Conservation (phyloP, 2,888 invertebrate genomes). For the Pachycephus smyrnensis region DNA sequence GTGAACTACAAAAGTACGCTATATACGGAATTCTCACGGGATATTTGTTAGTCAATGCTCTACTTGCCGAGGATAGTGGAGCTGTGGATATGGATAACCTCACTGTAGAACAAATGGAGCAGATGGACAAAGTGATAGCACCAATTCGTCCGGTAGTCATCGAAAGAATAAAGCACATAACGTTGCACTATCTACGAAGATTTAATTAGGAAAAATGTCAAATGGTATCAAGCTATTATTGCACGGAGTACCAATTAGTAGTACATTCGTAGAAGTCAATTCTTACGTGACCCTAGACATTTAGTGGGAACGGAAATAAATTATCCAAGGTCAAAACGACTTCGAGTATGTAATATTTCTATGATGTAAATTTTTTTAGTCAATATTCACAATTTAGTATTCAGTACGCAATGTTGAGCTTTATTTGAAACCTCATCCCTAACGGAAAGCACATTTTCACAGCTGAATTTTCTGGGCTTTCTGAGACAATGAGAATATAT, state of each 20-base stretch:
- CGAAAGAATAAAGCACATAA: constrained; percentile 32
- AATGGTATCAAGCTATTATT: neutral
- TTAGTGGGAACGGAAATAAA: neutral
- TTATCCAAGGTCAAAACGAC: neutral
- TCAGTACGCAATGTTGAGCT: neutral
- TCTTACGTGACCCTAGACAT: neutral
- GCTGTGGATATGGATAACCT: constrained; percentile 28
- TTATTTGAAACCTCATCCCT: neutral
- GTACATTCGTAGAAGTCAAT: no score
- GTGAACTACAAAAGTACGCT: constrained; percentile 40
- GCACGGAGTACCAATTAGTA: neutral
- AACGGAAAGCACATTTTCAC: neutral
- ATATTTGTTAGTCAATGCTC: constrained; percentile 43
- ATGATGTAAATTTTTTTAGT: neutral
- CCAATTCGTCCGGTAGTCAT: constrained; percentile 24
- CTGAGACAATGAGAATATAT: neutral
- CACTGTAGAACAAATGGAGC: constrained; percentile 20
- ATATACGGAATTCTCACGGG: constrained; percentile 45
- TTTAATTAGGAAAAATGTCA: neutral
- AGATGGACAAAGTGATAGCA: constrained; percentile 1
- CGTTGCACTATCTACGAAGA: constrained; percentile 30
- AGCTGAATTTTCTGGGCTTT: neutral
- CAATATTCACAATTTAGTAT: neutral
- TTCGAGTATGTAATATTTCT: neutral
- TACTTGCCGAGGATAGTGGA: constrained; percentile 33